phyloP scores from a whole-genome alignment of 2,888 invertebrate species.

The Pseudanteris insignis region DNA sequence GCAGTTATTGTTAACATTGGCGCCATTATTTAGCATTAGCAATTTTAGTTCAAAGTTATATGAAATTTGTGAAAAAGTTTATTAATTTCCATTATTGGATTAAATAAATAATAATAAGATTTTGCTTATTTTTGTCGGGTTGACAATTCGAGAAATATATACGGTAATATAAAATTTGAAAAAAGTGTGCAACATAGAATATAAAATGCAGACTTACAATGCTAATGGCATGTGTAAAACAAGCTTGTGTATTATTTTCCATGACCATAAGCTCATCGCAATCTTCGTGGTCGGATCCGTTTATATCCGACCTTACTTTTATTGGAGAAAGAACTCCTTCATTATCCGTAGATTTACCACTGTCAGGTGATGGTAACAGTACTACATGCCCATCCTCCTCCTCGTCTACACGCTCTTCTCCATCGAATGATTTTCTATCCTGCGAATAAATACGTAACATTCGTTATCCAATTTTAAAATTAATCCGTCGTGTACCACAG shows the following conservation, averaged over 20 bases:
- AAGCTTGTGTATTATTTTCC: conserved; percentile 67
- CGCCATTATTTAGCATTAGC: no score
- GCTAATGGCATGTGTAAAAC: conserved; percentile 70
- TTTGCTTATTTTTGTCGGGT: no score
- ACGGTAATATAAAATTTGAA: background rate
- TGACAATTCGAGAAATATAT: background rate
- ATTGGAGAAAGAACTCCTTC: conserved; percentile 66
- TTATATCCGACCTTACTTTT: conserved; percentile 57
- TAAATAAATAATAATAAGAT: no score
- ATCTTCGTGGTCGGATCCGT: conserved; percentile 68
- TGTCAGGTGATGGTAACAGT: conserved; percentile 68
- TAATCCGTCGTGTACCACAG: no score
- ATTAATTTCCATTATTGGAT: no score
- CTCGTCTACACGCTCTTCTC: conserved; percentile 66
- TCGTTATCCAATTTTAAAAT: no score
- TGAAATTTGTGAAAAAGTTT: no score
- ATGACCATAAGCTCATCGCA: conserved; percentile 69
- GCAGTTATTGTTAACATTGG: no score
- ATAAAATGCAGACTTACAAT: conserved; percentile 66
- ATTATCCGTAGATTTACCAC: conserved; percentile 69
- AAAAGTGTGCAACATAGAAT: background rate
- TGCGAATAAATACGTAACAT: no score
- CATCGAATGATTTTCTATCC: conserved; percentile 58
- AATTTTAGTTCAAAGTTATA: no score
- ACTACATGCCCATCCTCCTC: conserved; percentile 68